Conservation (phyloP, 2,113 vertebrate genomes). For the Poeciliopsis retropinna region DNA sequence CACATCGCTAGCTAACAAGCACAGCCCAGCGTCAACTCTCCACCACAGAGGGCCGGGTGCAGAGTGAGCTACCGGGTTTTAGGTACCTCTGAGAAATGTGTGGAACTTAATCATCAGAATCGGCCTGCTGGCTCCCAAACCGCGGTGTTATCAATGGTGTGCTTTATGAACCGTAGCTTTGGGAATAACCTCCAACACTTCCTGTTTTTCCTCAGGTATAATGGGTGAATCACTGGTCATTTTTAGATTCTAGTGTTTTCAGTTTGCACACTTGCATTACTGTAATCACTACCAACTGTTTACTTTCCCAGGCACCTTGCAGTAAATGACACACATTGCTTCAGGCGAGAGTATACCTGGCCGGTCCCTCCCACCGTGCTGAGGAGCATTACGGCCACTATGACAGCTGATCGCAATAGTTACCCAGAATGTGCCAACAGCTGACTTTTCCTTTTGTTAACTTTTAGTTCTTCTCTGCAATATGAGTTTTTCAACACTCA, state of each 20-base stretch:
- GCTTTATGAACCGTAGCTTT: constrained; percentile 44
- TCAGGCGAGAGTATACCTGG: not conserved
- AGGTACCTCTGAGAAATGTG: constrained; percentile 62
- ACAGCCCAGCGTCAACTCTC: constrained; percentile 50
- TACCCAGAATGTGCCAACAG: no score
- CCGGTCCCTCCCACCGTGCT: not conserved
- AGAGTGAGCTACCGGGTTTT: constrained; percentile 45
- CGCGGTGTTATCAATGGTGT: constrained; percentile 49
- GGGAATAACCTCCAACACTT: constrained; percentile 25
- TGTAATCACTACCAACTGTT: constrained; percentile 1
- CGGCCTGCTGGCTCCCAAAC: constrained; percentile 30
- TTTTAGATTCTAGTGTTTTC: constrained; percentile 6
- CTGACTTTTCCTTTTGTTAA: no score
- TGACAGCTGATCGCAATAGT: not conserved
- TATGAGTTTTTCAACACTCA: no score
- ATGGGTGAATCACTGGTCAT: not conserved
- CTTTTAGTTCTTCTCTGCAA: no score
- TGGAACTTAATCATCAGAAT: constrained; percentile 55
- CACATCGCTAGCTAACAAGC: constrained; percentile 32
- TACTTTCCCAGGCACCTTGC: constrained; percentile 1
- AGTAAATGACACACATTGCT: constrained; percentile 3
- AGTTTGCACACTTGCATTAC: not conserved
- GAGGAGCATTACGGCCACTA: not conserved
- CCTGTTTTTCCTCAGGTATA: constrained; percentile 20
- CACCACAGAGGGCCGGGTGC: constrained; percentile 34